Evolutionary conservation across 2,888 invertebrate species (phyloP), one percentile per base, ranked within the genome.

Genomic region (Pardosa pseudoannulata): DNA sequence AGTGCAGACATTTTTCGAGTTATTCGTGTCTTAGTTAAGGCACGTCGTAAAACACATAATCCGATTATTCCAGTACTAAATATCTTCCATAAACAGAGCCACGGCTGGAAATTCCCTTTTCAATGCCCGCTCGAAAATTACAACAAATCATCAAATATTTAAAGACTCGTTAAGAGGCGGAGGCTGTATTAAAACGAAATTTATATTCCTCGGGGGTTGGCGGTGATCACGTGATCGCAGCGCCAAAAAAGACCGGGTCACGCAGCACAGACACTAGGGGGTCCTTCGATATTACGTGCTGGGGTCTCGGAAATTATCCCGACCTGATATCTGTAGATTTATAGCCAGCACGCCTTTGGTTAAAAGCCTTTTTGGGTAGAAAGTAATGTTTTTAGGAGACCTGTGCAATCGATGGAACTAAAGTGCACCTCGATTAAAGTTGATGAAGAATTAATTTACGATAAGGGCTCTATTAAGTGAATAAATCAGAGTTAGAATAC

Each of bases 111-210:
- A 67, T 19, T 67, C 28, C 31, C 32, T 36, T 1, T 36, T 19
- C 67, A 36, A 32, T 31, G 67, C 32, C 19, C n/a, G 19, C 31
- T n/a, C 13, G 67, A 36, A 67, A 32, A 67, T 67, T 67, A 67
- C 67, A 67, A 31, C 31, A 67, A 67, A 67, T 32, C 67, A 67
- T 67, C 9, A 67, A 67, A 67, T 67, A 67, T 67, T 67, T 67
- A 67, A 67, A 67, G 11, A 32, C 32, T 67, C 67, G 67, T 67
- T 67, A 67, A 32, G 36, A 67, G 67, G 67, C 67, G 36, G n/a
- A 36, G 36, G 67, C 32, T 67, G 32, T 31, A 67, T 32, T 67
- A 67, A 67, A 67, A 67, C 32, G 67, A 67, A 67, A 67, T 67
- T 67, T 67, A 67, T 67, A 67, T 32, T 56, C 32, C 67, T 67